phyloP scores from a whole-genome alignment of 2,888 invertebrate species.

The Pristionchus entomophagus region DNA sequence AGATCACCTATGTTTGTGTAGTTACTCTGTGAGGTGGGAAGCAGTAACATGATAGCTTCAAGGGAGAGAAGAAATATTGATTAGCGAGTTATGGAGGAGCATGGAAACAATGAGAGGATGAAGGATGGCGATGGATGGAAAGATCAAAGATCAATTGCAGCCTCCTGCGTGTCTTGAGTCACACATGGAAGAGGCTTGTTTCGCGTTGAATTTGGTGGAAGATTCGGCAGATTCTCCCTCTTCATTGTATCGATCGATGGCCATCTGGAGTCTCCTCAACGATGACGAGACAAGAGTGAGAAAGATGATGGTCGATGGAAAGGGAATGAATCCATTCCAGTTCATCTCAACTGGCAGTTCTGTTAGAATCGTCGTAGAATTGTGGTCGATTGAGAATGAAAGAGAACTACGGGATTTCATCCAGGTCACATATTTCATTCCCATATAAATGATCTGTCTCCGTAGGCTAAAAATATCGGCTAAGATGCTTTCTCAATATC shows the following conservation, averaged over 20 bases:
- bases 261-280: constrained; percentile 36
- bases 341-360: constrained; percentile 25
- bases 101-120: too few relatives aligned
- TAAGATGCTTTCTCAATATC: too few relatives aligned
- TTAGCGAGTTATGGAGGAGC: background rate
- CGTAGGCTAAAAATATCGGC: background rate
- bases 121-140: too few relatives aligned
- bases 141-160: constrained; percentile 22
- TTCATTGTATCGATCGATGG: constrained; percentile 39
- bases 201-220: constrained; percentile 14
- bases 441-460: background rate
- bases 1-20: constrained; percentile 1
- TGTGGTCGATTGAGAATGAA: constrained; percentile 10
- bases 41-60: background rate
- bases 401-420: background rate
- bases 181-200: background rate
- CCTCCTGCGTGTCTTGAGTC: background rate
- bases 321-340: background rate
- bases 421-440: background rate
- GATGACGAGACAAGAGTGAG: constrained; percentile 10
- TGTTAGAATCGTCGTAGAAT: constrained; percentile 13
- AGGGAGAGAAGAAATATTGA: constrained; percentile 1
- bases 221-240: constrained; percentile 24
- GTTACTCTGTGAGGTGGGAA: background rate
- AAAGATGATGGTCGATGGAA: background rate